Evolutionary conservation across 2,888 invertebrate genomes (phyloP).

Genomic region (Bellardia bayeri): DNA sequence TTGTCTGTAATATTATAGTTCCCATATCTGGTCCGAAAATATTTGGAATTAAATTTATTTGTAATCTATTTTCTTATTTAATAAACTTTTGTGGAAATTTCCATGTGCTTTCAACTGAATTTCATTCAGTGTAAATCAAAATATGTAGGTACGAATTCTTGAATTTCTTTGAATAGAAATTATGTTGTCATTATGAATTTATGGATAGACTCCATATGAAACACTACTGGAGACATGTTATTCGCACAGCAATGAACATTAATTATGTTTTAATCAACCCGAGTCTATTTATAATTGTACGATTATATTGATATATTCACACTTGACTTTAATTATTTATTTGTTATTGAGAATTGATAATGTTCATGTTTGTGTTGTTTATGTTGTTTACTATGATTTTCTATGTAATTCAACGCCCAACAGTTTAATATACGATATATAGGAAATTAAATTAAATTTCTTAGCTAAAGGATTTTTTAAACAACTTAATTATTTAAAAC

Average conservation of each 20-base stretch:
- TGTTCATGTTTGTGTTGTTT: neutral
- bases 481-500: too few species aligned
- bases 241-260: neutral
- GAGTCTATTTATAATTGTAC: neutral
- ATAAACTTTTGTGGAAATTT: too few species aligned
- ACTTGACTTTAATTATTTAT: neutral
- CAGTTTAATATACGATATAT: too few species aligned
- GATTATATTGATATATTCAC: neutral
- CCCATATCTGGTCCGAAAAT: too few species aligned
- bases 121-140: neutral
- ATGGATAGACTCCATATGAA: neutral
- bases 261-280: slow-evolving; percentile 12
- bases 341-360: neutral
- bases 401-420: neutral
- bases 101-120: neutral
- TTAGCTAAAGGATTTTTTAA: too few species aligned
- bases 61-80: too few species aligned
- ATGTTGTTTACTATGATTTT: neutral
- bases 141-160: neutral
- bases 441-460: too few species aligned
- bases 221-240: neutral
- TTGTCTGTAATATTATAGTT: too few species aligned
- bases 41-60: too few species aligned
- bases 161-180: neutral
- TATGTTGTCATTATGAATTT: neutral